Evolutionary conservation across 1,140 invertebrate species (phyloP), one percentile per base, ranked within the genome.

Genomic region (Lineus longissimus): DNA sequence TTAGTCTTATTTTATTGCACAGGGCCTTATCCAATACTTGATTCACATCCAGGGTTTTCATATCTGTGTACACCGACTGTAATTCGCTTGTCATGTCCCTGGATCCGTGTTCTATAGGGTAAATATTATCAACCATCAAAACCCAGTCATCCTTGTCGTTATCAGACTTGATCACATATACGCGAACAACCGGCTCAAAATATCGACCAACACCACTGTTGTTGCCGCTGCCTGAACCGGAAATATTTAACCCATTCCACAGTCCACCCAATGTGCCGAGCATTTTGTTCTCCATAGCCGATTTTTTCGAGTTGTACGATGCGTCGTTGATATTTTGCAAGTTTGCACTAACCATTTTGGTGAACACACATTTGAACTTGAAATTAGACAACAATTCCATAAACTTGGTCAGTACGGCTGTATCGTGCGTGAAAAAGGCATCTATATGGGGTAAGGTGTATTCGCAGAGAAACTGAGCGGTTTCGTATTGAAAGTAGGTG

Each of bases 401-500:
- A 51, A 51, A 51, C 25, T 51, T 51, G 9, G 47, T 51, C 6
- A 51, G 47, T n/a, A 51, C 47, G n/a, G 47, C 47, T 6, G 47
- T 51, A 51, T 51, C 47, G 47, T 51, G 47, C 4, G 47, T 51
- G 47, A 51, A 51, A 9, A 51, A 51, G 47, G 47, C 47, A 27
- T 51, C 47, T 7, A 51, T 51, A n/a, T 51, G 6, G n/a, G 47
- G 47, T n/a, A 51, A n/a, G 47, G n/a, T 51, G 47, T 51, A 51
- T 51, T 51, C 47, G 47, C 47, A 7, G 47, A 51, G 6, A 27
- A 51, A 51, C 9, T 51, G 47, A 51, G 6, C 47, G 6, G 47
- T 51, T 51, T 51, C 47, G n/a, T 51, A 51, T 51, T 51, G 47
- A n/a, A 51, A 51, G n/a, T 51, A 51, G 47, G 47, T 51, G n/a